Percentiles rank a stretch among this genome's conserved stretches.
These are phyloP conservation scores for Myiopsitta monachus DNA, from an alignment of 2,113 vertebrate genomes.

Conservation along the genomic window DNA sequence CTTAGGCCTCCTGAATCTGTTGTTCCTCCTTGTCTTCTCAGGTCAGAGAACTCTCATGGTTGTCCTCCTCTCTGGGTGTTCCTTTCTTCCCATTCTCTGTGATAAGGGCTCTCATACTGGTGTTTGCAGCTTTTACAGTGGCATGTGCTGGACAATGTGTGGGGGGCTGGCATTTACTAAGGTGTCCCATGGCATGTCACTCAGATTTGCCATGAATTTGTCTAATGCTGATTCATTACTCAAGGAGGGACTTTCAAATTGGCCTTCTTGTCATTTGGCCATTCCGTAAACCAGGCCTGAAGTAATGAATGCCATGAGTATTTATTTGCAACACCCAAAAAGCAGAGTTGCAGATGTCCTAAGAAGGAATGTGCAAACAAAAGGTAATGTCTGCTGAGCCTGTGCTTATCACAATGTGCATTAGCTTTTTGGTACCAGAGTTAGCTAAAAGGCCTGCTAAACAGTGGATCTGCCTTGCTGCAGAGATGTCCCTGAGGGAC, in stretches of 20 bases:
- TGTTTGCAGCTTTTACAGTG: not conserved
- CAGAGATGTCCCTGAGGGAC: not conserved
- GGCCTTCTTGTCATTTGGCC: not conserved
- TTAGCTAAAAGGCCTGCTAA: not conserved
- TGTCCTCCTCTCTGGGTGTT: not conserved
- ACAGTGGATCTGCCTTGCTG: not conserved
- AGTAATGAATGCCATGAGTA: not conserved
- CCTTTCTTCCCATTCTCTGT: not conserved
- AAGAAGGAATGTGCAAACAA: not conserved
- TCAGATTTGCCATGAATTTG: not conserved
- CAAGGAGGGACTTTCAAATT: not conserved
- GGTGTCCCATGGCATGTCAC: not conserved
- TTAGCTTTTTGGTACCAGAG: not conserved
- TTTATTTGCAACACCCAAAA: not conserved
- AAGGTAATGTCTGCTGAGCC: not conserved
- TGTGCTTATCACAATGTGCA: not conserved
- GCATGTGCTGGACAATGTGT: not conserved
- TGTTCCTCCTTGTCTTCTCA: not conserved
- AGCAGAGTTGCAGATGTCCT: not conserved
- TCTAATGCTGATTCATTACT: not conserved
- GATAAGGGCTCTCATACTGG: not conserved
- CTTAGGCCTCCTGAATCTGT: not conserved
- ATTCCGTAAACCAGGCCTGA: not conserved
- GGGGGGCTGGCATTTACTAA: not conserved
- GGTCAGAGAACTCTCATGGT: not conserved